Evolutionary conservation across 2,797 vertebrate genomes (phyloP).

Genomic region (Pangasius krempfi): DNA sequence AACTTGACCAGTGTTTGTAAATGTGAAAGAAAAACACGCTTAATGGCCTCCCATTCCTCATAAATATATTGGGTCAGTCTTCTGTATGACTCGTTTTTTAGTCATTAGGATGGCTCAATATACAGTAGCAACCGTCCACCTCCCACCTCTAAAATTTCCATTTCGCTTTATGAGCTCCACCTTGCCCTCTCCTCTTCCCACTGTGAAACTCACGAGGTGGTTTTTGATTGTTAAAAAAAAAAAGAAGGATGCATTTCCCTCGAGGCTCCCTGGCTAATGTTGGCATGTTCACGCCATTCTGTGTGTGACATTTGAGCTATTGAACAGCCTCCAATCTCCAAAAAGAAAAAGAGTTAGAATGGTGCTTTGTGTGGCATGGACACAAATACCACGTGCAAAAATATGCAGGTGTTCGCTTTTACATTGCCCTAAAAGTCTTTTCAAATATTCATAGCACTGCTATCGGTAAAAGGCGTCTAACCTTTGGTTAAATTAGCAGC

Average conservation of each 20-base stretch:
- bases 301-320: constrained; percentile 36
- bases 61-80: background rate
- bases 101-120: background rate
- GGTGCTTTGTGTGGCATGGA: constrained; percentile 15
- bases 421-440: background rate
- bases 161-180: background rate
- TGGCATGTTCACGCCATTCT: constrained; percentile 3
- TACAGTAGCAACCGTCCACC: background rate
- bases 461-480: constrained; percentile 15
- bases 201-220: background rate
- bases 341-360: background rate
- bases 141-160: background rate
- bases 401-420: background rate
- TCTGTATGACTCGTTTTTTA: background rate
- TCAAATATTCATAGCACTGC: constrained; percentile 32
- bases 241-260: background rate
- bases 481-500: constrained; percentile 15
- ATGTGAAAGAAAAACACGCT: background rate
- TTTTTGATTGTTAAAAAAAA: background rate
- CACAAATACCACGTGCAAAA: background rate
- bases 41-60: background rate
- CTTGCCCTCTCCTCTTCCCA: background rate
- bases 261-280: constrained; percentile 9
- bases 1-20: background rate
- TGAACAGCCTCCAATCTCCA: background rate